Base-by-base conservation (phyloP, 2,797 vertebrate genomes). In the Centroberyx gerrardi region DNA sequence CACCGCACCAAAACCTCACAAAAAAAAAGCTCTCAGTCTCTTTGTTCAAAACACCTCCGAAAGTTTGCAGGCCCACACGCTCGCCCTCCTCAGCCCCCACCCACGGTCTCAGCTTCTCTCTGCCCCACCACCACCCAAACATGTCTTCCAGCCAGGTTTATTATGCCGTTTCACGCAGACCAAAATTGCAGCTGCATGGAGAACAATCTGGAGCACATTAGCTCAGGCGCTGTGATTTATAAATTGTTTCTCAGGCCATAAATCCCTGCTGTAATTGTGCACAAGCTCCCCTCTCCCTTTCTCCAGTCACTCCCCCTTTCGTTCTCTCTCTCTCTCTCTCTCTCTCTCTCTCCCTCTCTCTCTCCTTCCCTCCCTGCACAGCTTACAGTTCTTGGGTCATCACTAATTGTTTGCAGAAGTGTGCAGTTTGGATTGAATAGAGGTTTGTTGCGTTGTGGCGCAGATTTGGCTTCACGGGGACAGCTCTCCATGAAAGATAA, bases 241-340 rank as follows among this genome's bases (percentile, higher is more conserved):
- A 95, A 96, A 96, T 96, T 95, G 87, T 95, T 96, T 94, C 95
- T 96, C 93, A 95, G 96, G 96, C 95, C 95, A 96, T 97, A 97
- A 97, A 97, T 97, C 96, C 96, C 94, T 93, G 92, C 95, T 96
- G 95, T 96, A 96, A 97, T 96, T 97, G 95, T 96, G 95, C 91
- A 95, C 94, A 93, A 92, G 90, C 84, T 90, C 78, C 90, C 90
- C 87, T 80, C 90, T 88, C 70, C 46, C 89, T 78, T 87, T 87
- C 88, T 75, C 75, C 82, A 80, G 72, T 87, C 88, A 76, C 80
- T 76, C 84, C 72, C 81, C 74, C 78, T 80, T 22, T 72, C 68
- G 33, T 59, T 54, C 46, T 66, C 68, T 56, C 54, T 58, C 75
- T 75, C 70, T 58, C 36, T 55, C 61, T 42, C 53, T 65, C 9